Base-by-base conservation (phyloP, 1,140 invertebrate genomes). In the Drosophila serrata region DNA sequence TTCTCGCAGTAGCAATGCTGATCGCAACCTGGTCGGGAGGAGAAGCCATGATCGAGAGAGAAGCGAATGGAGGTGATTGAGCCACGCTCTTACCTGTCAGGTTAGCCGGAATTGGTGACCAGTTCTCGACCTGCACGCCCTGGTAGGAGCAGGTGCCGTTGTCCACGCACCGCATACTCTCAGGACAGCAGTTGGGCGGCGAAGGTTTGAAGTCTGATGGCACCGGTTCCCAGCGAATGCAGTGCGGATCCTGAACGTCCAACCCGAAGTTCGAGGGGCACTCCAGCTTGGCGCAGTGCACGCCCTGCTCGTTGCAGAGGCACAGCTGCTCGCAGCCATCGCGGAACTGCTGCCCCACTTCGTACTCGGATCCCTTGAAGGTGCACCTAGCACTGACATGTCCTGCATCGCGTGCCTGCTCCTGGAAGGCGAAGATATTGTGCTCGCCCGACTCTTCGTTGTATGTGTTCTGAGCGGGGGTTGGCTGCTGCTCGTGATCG, bases 1-100 rank as follows among this genome's bases (percentile, higher is more conserved):
- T 96, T 95, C 88, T 97, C 96, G 82, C 97, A 98, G 91, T 95
- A 97, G 92, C 97, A 98, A 79, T 95, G 94, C 67, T 97, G 95
- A 57, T 97, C 96, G 90, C 97, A 98, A 49, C 97, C 97, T 51
- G 95, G 95, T 19, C 6, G 35, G 12, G 35, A 12, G 39, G 29
- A n/a, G 29, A 62, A 42, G 27, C 12, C 22, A 56, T 48, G 62
- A n/a, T 42, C 33, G 57, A 61, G 24, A 40, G 53, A 22, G 13
- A 64, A 31, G 46, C 11, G 3, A 22, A 59, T 79, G 63, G 13
- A 49, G 39, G 49, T 58, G 51, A 60, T 8, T 24, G n/a, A 27
- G 43, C 45, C 33, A 49, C 12, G 33, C 29, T 45, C 82, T 91
- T 77, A 92, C 91, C 91, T 79, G 93, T 96, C 94, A 90, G 93